phyloP scores from a whole-genome alignment of 2,888 invertebrate species.

The Eilema depressum region DNA sequence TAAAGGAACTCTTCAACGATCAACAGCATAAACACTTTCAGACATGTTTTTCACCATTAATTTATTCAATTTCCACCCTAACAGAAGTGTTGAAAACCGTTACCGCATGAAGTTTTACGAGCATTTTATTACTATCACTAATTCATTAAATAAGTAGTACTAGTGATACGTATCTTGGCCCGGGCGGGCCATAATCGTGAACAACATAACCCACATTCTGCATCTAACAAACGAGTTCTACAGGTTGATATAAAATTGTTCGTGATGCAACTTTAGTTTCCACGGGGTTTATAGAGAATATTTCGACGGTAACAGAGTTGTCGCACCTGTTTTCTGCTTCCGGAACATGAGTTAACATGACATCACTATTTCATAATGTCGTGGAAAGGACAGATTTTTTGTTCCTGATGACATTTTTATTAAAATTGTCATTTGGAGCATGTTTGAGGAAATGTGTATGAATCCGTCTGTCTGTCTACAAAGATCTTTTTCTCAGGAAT shows the following conservation, averaged over 20 bases:
- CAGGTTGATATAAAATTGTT: slow-evolving; percentile 14
- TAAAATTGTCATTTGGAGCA: too few relatives aligned
- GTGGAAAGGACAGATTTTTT: background rate
- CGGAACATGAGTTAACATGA: background rate
- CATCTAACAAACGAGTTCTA: slow-evolving; percentile 14
- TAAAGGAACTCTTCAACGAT: too few relatives aligned
- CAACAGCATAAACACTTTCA: background rate
- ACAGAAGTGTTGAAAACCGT: background rate
- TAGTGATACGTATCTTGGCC: background rate
- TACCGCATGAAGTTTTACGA: background rate
- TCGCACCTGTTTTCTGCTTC: background rate
- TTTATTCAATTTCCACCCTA: background rate
- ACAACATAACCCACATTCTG: slow-evolving; percentile 11
- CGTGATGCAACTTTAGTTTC: slow-evolving; percentile 2
- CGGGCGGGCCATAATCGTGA: background rate
- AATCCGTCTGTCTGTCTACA: too few relatives aligned
- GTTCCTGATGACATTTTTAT: background rate
- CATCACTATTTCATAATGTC: background rate
- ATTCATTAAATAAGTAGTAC: background rate
- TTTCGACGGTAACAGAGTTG: background rate
- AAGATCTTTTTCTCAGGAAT: too few relatives aligned
- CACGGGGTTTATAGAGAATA: background rate
- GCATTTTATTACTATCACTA: background rate
- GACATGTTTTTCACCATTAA: too few relatives aligned
- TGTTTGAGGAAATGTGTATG: too few relatives aligned